These are phyloP conservation scores for Camponotus vicinus DNA, from an alignment of 1,140 invertebrate species.

Conservation along the genomic window DNA sequence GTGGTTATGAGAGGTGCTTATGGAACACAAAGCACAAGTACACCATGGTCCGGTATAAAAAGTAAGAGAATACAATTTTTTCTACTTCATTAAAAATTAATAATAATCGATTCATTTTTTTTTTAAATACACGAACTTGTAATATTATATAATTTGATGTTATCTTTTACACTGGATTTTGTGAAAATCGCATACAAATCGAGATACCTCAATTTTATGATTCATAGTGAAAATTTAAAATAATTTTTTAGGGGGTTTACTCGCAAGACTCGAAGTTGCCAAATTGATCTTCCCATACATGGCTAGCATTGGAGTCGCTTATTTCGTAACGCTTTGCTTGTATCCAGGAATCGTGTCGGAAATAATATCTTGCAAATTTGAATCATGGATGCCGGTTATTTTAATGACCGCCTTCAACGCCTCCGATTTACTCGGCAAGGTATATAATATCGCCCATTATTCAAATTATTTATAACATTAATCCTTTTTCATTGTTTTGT, in stretches of 20 bases:
- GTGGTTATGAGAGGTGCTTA: slow-evolving; percentile 89
- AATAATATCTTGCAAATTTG: slow-evolving; percentile 93
- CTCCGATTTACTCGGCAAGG: slow-evolving; percentile 94
- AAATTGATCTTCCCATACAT: slow-evolving; percentile 95
- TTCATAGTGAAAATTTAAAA: slow-evolving; percentile 24
- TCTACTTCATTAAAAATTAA: neutral
- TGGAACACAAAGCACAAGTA: slow-evolving; percentile 84
- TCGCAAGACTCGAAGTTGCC: slow-evolving; percentile 91
- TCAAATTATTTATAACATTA: neutral
- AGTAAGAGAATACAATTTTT: slow-evolving; percentile 86
- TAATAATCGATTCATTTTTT: neutral
- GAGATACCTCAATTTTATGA: neutral
- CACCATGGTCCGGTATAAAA: slow-evolving; percentile 88
- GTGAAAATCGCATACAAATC: too few species aligned
- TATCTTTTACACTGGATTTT: neutral
- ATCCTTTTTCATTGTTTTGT: neutral
- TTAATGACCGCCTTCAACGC: slow-evolving; percentile 96
- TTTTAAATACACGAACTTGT: neutral
- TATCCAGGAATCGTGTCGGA: slow-evolving; percentile 97
- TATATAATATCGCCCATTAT: slow-evolving; percentile 56
- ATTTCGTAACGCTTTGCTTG: slow-evolving; percentile 94
- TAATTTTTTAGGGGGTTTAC: slow-evolving; percentile 88
- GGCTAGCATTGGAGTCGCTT: slow-evolving; percentile 94
- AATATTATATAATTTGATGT: neutral
- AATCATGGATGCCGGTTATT: slow-evolving; percentile 96